phyloP scores from a whole-genome alignment of 2,888 invertebrate species.

The Pollenia labialis region DNA sequence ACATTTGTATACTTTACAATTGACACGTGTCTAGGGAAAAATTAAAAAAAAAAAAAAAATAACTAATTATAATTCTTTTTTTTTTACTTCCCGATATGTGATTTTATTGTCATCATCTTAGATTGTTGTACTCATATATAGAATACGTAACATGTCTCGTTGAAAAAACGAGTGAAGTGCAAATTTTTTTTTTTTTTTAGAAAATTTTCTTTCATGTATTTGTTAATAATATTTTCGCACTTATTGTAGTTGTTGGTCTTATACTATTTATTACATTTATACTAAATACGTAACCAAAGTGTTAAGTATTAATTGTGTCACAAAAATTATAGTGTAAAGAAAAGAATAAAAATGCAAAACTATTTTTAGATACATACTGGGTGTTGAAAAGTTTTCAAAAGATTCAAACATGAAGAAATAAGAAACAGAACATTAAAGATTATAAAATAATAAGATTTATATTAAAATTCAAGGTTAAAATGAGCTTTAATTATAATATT shows the following conservation, averaged over 20 bases:
- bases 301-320: conserved; percentile 15
- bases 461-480: background rate
- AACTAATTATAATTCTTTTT: background rate
- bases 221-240: background rate
- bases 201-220: conserved; percentile 33
- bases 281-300: conserved; percentile 19
- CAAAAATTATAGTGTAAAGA: background rate
- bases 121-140: background rate
- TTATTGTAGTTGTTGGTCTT: background rate
- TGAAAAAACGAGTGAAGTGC: background rate
- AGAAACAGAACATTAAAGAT: background rate
- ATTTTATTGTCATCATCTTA: conserved; percentile 39
- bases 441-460: background rate
- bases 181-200: background rate
- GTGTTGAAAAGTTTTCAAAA: background rate
- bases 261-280: conserved; percentile 5
- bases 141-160: background rate
- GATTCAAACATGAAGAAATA: background rate
- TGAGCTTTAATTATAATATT: too few species aligned
- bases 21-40: conserved; percentile 24
- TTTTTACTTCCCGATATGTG: conserved; percentile 19
- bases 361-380: background rate
- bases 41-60: background rate
- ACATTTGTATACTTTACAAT: background rate
- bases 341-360: background rate